phyloP scores from a whole-genome alignment of 2,797 vertebrate genomes.

The Platyrinchus mystaceus region DNA sequence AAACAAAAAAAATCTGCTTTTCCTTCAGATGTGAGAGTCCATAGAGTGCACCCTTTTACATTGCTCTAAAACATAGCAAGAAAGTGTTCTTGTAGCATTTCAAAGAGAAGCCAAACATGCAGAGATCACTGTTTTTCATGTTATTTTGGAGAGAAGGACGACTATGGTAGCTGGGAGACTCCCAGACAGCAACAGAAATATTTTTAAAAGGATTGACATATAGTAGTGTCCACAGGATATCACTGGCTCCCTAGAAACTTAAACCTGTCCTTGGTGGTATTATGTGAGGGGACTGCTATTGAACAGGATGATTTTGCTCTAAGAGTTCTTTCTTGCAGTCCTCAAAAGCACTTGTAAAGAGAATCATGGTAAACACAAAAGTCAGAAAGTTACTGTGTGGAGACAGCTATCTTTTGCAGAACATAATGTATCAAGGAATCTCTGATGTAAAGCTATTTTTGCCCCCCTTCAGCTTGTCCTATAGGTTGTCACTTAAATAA shows the following conservation, averaged over 20 bases:
- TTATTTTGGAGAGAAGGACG: constrained; percentile 17
- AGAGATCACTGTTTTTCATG: not conserved
- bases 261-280: not conserved
- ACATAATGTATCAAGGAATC: not conserved
- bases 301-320: not conserved
- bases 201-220: not conserved
- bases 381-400: not conserved
- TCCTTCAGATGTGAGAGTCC: constrained; percentile 31
- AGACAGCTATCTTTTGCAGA: constrained; percentile 6
- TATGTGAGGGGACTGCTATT: not conserved
- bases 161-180: not conserved
- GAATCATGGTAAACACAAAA: not conserved
- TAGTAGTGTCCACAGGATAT: not conserved
- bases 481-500: not conserved
- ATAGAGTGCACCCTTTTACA: not conserved
- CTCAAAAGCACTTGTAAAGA: not conserved
- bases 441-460: not conserved
- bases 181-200: constrained; percentile 5
- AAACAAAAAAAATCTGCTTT: not conserved
- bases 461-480: not conserved
- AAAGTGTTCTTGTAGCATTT: constrained; percentile 32
- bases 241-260: constrained; percentile 12
- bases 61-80: constrained; percentile 15
- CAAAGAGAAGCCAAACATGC: constrained; percentile 26
- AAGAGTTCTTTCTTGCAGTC: not conserved